Evolutionary conservation across 2,113 vertebrate species (phyloP).

Genomic region (Abramis brama): DNA sequence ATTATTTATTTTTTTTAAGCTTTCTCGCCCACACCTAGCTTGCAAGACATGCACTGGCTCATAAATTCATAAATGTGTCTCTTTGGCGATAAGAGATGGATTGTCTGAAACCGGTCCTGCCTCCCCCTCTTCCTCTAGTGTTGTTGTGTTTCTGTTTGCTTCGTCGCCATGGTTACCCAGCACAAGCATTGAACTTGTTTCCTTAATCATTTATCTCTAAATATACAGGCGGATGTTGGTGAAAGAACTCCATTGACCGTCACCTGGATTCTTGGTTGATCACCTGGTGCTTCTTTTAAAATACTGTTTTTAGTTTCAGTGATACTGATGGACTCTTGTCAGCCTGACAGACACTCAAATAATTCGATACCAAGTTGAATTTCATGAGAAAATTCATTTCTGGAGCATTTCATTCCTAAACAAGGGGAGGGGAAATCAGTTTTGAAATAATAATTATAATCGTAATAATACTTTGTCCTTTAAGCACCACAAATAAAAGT

Average conservation of each 20-base stretch:
- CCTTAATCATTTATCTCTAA: slow-evolving; percentile 9
- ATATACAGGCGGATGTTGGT: slow-evolving; percentile 13
- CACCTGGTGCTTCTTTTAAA: background rate
- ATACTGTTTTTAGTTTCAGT: slow-evolving; percentile 7
- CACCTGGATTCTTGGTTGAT: no score
- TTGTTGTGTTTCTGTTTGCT: slow-evolving; percentile 59
- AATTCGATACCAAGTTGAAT: background rate
- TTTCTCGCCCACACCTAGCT: background rate
- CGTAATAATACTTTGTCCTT: no score
- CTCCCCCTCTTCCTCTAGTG: slow-evolving; percentile 35
- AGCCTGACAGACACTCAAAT: background rate
- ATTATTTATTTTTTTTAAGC: background rate
- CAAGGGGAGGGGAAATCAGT: background rate
- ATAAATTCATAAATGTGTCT: background rate
- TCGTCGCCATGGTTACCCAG: slow-evolving; percentile 60
- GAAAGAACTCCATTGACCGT: background rate
- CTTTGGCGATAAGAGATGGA: slow-evolving; percentile 41
- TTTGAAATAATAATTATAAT: background rate
- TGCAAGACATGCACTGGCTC: background rate
- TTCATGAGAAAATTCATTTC: background rate
- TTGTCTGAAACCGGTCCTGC: slow-evolving; percentile 49
- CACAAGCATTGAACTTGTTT: slow-evolving; percentile 53
- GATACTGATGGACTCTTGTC: background rate
- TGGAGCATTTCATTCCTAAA: background rate
- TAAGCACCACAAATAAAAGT: no score